Conservation (phyloP, 1,140 invertebrate genomes). For the Drosophila sulfurigaster region DNA sequence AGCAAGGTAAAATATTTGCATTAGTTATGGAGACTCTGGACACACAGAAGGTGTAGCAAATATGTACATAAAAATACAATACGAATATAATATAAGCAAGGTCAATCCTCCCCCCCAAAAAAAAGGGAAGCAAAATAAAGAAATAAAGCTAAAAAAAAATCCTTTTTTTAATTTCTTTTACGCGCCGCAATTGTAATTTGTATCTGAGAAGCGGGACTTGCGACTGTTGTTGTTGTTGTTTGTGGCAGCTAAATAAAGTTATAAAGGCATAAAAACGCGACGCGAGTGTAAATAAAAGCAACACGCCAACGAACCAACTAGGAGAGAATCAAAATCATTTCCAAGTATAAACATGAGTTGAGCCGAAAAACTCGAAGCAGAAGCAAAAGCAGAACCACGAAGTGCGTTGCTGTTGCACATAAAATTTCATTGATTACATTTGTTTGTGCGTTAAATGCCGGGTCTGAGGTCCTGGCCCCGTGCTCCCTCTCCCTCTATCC, state of each 20-base stretch:
- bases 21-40: slow-evolving; percentile 41
- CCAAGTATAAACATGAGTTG: slow-evolving; percentile 47
- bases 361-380: slow-evolving; percentile 18
- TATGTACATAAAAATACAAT: slow-evolving; percentile 33
- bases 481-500: not conserved
- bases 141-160: slow-evolving; percentile 49
- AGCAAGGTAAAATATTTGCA: slow-evolving; percentile 77
- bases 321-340: slow-evolving; percentile 43
- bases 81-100: slow-evolving; percentile 13
- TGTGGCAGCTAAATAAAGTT: slow-evolving; percentile 76
- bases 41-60: slow-evolving; percentile 47
- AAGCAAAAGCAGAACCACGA: slow-evolving; percentile 8
- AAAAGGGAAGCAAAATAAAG: not conserved
- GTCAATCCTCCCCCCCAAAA: slow-evolving; percentile 9
- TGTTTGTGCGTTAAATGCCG: slow-evolving; percentile 76
- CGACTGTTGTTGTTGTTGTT: slow-evolving; percentile 34
- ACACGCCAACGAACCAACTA: slow-evolving; percentile 54
- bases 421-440: slow-evolving; percentile 84
- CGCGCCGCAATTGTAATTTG: slow-evolving; percentile 75
- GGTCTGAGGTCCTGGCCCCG: slow-evolving; percentile 38
- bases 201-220: slow-evolving; percentile 40
- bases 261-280: slow-evolving; percentile 71
- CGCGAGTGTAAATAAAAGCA: slow-evolving; percentile 52
- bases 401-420: slow-evolving; percentile 80
- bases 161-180: slow-evolving; percentile 76